Percentiles rank a stretch among this genome's conserved stretches.
Conservation (phyloP, 2,888 invertebrate genomes). For the Tetropium fuscum region DNA sequence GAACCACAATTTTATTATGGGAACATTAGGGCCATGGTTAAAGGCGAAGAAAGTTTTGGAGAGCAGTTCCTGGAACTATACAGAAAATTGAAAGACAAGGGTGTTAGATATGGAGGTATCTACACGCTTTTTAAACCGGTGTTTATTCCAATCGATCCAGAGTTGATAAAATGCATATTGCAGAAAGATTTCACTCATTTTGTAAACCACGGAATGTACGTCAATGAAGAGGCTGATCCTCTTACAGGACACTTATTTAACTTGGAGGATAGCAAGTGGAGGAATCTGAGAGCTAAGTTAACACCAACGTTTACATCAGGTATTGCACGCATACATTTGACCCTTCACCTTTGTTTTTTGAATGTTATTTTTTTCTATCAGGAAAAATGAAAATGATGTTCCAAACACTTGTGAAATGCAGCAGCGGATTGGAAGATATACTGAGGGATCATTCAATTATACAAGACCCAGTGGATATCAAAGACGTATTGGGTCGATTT, state of each 20-base stretch:
- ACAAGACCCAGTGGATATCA: conserved; percentile 44
- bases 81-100: conserved; percentile 12
- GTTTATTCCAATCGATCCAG: conserved; percentile 44
- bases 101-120: conserved; percentile 42
- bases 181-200: conserved; percentile 68
- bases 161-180: conserved; percentile 63
- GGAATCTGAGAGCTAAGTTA: conserved; percentile 58
- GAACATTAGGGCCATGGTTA: conserved; percentile 42
- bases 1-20: conserved; percentile 56
- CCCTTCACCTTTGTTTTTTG: background rate
- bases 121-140: conserved; percentile 59
- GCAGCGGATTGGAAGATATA: conserved; percentile 46
- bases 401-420: conserved; percentile 52
- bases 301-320: conserved; percentile 66
- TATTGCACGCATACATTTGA: background rate
- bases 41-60: conserved; percentile 18
- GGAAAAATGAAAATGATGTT: conserved; percentile 57
- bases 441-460: conserved; percentile 39
- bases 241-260: conserved; percentile 49
- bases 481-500: conserved; percentile 68
- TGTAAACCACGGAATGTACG: conserved; percentile 19
- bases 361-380: conserved; percentile 51
- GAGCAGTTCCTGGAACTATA: conserved; percentile 23
- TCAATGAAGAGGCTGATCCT: conserved; percentile 53
- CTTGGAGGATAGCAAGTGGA: conserved; percentile 60